These are phyloP conservation scores for Teleogryllus oceanicus DNA, from an alignment of 2,888 invertebrate species.

Conservation along the genomic window DNA sequence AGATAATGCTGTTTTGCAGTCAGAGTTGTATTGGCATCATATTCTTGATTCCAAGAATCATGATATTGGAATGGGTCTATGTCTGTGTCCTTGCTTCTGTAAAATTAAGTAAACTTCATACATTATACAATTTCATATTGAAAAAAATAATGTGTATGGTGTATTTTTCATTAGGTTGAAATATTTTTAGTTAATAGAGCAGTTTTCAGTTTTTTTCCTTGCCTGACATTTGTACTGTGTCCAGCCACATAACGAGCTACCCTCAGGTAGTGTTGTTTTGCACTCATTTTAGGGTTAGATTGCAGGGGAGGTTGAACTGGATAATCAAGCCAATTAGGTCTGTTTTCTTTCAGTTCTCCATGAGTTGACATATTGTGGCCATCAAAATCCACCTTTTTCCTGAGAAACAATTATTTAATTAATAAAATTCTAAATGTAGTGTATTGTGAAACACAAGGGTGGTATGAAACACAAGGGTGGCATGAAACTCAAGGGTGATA, in stretches of 20 bases:
- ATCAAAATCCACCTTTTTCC: too few species aligned
- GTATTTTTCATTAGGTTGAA: too few species aligned
- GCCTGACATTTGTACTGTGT: slow-evolving; percentile 47
- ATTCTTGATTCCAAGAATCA: slow-evolving; percentile 11
- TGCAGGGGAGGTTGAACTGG: slow-evolving; percentile 22
- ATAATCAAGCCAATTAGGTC: slow-evolving; percentile 20
- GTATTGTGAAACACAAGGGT: too few species aligned
- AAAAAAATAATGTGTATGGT: too few species aligned
- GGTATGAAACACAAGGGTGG: too few species aligned
- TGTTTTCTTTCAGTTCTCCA: slow-evolving; percentile 20
- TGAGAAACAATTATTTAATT: too few species aligned
- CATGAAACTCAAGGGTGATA: too few species aligned
- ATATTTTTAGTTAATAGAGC: too few species aligned
- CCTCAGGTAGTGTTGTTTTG: slow-evolving; percentile 73
- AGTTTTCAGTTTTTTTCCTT: background rate
- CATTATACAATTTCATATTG: too few species aligned
- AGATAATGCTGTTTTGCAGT: slow-evolving; percentile 58
- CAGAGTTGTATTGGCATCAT: slow-evolving; percentile 22
- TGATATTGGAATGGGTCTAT: background rate
- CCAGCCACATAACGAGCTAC: slow-evolving; percentile 78
- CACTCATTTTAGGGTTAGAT: slow-evolving; percentile 46
- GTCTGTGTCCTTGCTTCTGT: background rate
- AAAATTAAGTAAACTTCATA: background rate
- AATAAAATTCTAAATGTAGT: too few species aligned
- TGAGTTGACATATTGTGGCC: too few species aligned